Evolutionary conservation across 2,888 invertebrate genomes (phyloP).

Genomic region (Dolichopus griseipennis): DNA sequence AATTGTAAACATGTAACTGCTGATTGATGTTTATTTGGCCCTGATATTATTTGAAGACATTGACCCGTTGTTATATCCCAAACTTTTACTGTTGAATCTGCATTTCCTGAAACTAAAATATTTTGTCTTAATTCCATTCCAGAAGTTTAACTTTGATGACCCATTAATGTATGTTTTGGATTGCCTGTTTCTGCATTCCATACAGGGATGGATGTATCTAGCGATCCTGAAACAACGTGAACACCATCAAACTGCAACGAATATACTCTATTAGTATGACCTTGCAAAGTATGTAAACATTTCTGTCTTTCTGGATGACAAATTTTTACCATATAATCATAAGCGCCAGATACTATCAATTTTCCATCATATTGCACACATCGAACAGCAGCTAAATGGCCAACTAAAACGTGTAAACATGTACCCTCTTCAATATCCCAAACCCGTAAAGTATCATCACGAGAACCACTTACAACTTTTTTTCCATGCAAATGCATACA

Average conservation of each 20-base stretch:
- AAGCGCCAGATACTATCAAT: constrained; percentile 93
- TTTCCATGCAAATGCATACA: constrained; percentile 95
- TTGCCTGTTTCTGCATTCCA: constrained; percentile 93
- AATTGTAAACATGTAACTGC: constrained; percentile 98
- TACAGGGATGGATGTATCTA: constrained; percentile 94
- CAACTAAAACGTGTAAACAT: constrained; percentile 85
- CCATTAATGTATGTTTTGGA: constrained; percentile 89
- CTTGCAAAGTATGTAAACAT: constrained; percentile 89
- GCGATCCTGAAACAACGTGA: constrained; percentile 94
- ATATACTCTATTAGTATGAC: constrained; percentile 96
- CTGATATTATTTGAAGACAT: constrained; percentile 92
- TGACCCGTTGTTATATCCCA: constrained; percentile 98
- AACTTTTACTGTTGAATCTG: constrained; percentile 97
- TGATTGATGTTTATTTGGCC: constrained; percentile 92
- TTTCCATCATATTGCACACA: constrained; percentile 98
- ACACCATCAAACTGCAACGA: constrained; percentile 97
- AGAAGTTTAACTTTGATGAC: constrained; percentile 95
- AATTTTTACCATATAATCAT: constrained; percentile 96
- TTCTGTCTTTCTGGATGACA: constrained; percentile 96
- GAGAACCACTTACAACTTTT: constrained; percentile 93
- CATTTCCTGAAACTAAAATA: constrained; percentile 96
- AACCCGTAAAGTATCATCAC: constrained; percentile 91
- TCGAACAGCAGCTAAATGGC: constrained; percentile 93
- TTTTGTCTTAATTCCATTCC: constrained; percentile 95
- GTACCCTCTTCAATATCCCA: constrained; percentile 93